Base-by-base conservation (phyloP, 2,797 vertebrate species). In the Sebastes minor region DNA sequence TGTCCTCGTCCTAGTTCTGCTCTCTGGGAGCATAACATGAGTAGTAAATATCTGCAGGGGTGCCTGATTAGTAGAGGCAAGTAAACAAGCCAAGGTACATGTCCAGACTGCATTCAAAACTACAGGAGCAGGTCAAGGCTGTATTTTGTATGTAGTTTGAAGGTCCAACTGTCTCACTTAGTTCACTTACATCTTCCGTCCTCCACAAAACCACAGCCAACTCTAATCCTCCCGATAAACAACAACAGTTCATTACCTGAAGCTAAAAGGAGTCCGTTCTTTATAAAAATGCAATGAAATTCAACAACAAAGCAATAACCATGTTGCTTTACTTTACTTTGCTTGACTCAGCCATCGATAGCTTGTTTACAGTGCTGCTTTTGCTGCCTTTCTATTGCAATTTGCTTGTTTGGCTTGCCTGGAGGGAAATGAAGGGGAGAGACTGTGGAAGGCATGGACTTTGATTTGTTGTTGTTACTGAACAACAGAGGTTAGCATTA, bases 401-500 rank as follows among this genome's bases (percentile, higher is more conserved):
- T 84, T 83, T 84, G 70, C 77, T 83, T 86, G 72, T 83, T 82
- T 33, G 59, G 69, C 28, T 82, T 71, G 81, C 63, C 87, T 76
- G 62, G 35, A 76, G 89, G 88, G 76, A 91, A 90, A 91, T 88
- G 82, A 85, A 89, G 55, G 55, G 63, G 56, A 72, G 85, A 84
- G 61, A 62, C 33, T 30, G 63, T 20, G 80, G 65, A 78, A 75
- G 68, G 66, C 30, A 30, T 78, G 72, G 25, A 27, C 63, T 90
- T 86, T 90, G 87, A 88, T 91, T 89, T 94, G 84, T 74, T 86
- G 85, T 76, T 85, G 46, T 88, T 88, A 46, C 38, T 86, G 74
- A 86, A 86, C 85, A 90, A 76, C 81, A 87, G 81, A 75, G 75
- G 72, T 82, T 82, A 74, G 61, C 65, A 71, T 79, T 73, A 77